Percentiles rank a stretch among this genome's conserved stretches.
These are phyloP conservation scores for Lycaena phlaeas DNA, from an alignment of 2,888 invertebrate species.

Conservation along the genomic window DNA sequence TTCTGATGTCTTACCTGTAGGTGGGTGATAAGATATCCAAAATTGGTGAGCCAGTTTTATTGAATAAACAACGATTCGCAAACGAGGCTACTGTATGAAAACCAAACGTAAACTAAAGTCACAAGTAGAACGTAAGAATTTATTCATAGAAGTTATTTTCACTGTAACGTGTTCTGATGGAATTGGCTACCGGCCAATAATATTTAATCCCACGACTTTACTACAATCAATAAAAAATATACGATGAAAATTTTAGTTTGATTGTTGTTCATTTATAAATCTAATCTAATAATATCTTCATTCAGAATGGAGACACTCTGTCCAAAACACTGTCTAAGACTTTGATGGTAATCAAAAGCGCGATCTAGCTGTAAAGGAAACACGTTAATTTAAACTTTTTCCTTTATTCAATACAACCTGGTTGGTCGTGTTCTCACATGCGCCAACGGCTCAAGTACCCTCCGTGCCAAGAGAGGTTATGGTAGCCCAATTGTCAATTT, in stretches of 20 bases:
- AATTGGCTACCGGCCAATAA: slow-evolving; percentile 47
- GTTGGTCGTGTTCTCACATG: too few species aligned
- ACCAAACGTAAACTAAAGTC: slow-evolving; percentile 21
- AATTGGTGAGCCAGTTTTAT: slow-evolving; percentile 87
- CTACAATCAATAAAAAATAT: slow-evolving; percentile 6
- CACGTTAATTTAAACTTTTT: too few species aligned
- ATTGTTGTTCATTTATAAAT: not conserved
- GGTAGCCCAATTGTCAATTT: too few species aligned
- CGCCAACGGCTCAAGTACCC: too few species aligned
- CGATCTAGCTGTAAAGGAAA: too few species aligned
- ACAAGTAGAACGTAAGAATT: slow-evolving; percentile 38
- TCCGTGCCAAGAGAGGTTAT: too few species aligned
- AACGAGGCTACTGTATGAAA: slow-evolving; percentile 12
- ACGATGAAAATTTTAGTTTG: not conserved
- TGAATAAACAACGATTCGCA: slow-evolving; percentile 13
- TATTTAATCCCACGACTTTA: slow-evolving; percentile 14
- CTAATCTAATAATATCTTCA: too few species aligned
- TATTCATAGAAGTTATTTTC: slow-evolving; percentile 68
- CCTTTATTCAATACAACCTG: too few species aligned
- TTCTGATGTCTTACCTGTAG: slow-evolving; percentile 81
- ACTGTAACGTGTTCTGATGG: slow-evolving; percentile 35
- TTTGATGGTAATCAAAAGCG: too few species aligned
- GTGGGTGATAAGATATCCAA: slow-evolving; percentile 88
- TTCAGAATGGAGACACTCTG: too few species aligned
- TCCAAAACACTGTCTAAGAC: too few species aligned